Evolutionary conservation across 2,888 invertebrate genomes (phyloP), one percentile per base, ranked within the genome.

Genomic region (Lithosia quadra): DNA sequence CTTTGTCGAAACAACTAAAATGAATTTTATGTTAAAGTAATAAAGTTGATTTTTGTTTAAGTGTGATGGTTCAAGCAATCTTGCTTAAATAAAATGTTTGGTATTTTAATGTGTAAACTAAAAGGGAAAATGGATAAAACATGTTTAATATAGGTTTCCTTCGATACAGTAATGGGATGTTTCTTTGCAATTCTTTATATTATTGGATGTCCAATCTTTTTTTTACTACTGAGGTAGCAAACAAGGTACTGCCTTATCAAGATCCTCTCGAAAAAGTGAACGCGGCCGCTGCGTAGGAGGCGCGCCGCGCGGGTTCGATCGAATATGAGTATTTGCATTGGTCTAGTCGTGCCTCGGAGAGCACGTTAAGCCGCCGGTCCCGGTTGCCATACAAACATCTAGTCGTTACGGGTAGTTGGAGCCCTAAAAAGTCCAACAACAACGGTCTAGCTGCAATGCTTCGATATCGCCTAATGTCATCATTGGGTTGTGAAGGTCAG

Each of bases 91-190:
- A 71, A 79, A 78, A 77, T 82, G 77, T 76, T 74, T 72, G 82
- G 82, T 82, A 84, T 84, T 84, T 82, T 81, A 84, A 84, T 84
- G 78, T 84, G 79, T 80, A 80, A 82, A 84, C 71, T 78, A 71
- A 63, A 79, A 72, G 75, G 71, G 80, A 74, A 76, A 75, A 73
- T 82, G 79, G 77, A 82, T 78, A 71, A 77, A 77, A 82, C 79
- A 80, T 74, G 71, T 71, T 69, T 77, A 71, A 57, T 71, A 62
- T 76, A 72, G 70, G 78, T 71, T 75, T 21, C 43, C 21, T 78
- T 75, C 62, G 71, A 72, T 78, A 72, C 64, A 67, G 67, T 73
- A 76, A 73, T 72, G 76, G 69, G 34, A 71, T 65, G 63, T 71
- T 71, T 72, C 76, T 72, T 76, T 72, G 69, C 74, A 59, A 68